Evolutionary conservation across 1,140 invertebrate species (phyloP).

Genomic region (Drosophila kikkawai): DNA sequence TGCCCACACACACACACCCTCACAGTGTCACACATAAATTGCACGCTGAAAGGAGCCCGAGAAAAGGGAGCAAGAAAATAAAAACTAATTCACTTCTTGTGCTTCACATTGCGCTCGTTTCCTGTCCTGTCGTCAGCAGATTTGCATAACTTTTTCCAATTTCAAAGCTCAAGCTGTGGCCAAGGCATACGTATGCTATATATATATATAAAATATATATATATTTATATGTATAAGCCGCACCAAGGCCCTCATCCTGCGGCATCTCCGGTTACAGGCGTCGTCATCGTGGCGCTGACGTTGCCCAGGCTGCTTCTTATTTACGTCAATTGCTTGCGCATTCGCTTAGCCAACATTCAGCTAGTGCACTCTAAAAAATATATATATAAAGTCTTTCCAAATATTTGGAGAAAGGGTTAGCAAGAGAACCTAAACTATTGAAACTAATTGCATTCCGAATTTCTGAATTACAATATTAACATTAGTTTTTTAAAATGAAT

Average conservation of each 20-base stretch:
- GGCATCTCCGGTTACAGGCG: constrained; percentile 57
- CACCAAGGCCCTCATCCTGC: constrained; percentile 12
- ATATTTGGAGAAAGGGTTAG: not conserved
- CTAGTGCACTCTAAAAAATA: constrained; percentile 9
- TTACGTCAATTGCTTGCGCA: constrained; percentile 80
- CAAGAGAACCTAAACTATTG: not conserved
- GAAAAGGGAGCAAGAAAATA: constrained; percentile 40
- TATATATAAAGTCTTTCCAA: not conserved
- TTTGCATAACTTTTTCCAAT: constrained; percentile 83
- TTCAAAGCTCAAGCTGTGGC: constrained; percentile 79
- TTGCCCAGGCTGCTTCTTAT: constrained; percentile 69
- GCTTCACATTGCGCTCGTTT: constrained; percentile 62
- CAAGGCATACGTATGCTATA: constrained; percentile 61
- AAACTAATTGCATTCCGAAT: not conserved
- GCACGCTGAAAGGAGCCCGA: not conserved
- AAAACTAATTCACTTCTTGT: constrained; percentile 79
- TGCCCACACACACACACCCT: constrained; percentile 26
- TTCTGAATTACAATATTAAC: not conserved
- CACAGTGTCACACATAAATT: constrained; percentile 17
- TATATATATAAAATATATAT: constrained; percentile 12
- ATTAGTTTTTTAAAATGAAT: not conserved
- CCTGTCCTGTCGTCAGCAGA: constrained; percentile 72
- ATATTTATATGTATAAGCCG: constrained; percentile 29
- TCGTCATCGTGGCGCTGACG: constrained; percentile 53
- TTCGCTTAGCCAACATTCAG: constrained; percentile 42